These are phyloP conservation scores for Augiades crinisus DNA, from an alignment of 2,888 invertebrate genomes.

Conservation along the genomic window DNA sequence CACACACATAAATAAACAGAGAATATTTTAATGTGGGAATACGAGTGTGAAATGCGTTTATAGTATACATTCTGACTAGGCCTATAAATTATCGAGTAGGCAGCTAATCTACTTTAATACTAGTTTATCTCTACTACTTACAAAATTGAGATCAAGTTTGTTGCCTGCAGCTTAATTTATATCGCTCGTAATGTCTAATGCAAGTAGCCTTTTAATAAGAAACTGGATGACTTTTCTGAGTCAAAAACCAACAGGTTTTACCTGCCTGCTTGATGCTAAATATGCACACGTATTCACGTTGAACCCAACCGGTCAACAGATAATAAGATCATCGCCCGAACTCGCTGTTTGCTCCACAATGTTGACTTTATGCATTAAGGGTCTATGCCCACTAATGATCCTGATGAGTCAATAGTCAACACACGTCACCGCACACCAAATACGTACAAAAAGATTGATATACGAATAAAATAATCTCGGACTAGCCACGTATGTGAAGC, in stretches of 20 bases:
- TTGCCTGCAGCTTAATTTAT: not conserved
- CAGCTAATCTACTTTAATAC: too few species aligned
- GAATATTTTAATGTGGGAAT: too few species aligned
- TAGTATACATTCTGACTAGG: too few species aligned
- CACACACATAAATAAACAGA: too few species aligned
- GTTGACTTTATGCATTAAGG: conserved; percentile 9
- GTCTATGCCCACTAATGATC: not conserved
- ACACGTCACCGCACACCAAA: too few species aligned
- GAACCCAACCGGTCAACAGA: conserved; percentile 41
- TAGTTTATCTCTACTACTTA: not conserved
- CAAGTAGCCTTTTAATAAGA: conserved; percentile 5
- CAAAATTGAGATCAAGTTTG: not conserved
- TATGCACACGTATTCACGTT: conserved; percentile 35
- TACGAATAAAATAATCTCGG: too few species aligned
- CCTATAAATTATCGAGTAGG: too few species aligned
- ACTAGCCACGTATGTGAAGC: too few species aligned
- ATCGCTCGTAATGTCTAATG: not conserved
- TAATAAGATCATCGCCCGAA: conserved; percentile 45
- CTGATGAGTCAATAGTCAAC: too few species aligned
- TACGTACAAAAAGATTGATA: too few species aligned
- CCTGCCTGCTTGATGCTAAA: conserved; percentile 5
- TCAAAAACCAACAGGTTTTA: conserved; percentile 24
- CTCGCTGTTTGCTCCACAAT: conserved; percentile 11
- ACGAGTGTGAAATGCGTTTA: too few species aligned
- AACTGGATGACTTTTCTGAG: conserved; percentile 7